Evolutionary conservation across 37 sponge, comb jelly and placozoan genomes (phyloP).

Genomic region (Spongilla lacustris): DNA sequence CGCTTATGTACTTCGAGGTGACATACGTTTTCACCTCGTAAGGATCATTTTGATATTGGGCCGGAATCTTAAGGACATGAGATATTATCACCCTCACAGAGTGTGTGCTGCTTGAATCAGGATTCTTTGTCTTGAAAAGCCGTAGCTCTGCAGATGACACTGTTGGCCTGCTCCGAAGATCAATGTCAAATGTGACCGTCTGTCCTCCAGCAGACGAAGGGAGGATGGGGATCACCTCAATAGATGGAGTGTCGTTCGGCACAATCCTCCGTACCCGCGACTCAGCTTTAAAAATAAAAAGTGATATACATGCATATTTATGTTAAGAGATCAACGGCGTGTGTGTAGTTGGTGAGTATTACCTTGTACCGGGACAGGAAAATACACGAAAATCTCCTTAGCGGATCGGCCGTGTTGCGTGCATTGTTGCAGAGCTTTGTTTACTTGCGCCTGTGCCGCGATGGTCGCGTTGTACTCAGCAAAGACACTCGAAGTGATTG

Average conservation of each 20-base stretch:
- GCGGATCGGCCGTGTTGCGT: neutral
- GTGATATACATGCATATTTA: neutral
- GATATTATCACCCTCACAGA: constrained; percentile 6
- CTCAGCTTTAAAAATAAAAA: neutral
- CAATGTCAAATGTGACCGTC: constrained; percentile 23
- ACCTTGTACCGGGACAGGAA: constrained; percentile 2
- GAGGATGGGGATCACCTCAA: neutral
- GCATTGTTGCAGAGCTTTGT: neutral
- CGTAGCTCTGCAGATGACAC: constrained; percentile 24
- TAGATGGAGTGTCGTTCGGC: no score
- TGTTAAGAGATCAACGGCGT: neutral
- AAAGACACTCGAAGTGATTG: neutral
- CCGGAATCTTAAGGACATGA: neutral
- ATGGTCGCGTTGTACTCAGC: constrained; percentile 17
- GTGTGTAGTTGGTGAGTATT: no score
- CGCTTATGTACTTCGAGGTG: neutral
- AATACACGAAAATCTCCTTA: neutral
- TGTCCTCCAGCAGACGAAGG: neutral
- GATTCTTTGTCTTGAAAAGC: constrained; percentile 3
- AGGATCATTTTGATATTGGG: no score
- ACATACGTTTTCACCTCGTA: neutral
- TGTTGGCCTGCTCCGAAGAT: constrained; percentile 2
- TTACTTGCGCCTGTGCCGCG: neutral
- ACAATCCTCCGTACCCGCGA: no score
- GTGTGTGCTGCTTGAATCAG: no score